A percentile compares a stretch with the other conserved stretches of the same genome.
Evolutionary conservation across 2,113 vertebrate genomes (phyloP).

Genomic region (Dicerorhinus sumatrensis): DNA sequence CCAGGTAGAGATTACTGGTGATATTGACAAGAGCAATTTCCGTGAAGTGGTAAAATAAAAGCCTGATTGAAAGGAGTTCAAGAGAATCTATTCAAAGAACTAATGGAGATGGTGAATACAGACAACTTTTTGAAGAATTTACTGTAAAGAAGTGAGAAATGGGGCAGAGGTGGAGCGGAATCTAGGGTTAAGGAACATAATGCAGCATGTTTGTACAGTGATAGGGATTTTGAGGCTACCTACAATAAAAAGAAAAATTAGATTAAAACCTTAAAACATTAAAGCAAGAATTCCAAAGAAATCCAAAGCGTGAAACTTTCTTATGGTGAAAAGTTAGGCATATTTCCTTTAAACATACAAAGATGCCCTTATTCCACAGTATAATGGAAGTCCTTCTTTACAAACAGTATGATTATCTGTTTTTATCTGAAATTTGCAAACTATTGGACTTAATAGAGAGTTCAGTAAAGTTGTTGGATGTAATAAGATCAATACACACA

Average conservation of each 20-base stretch:
- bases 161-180: not conserved
- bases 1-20: not conserved
- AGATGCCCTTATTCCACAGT: not conserved
- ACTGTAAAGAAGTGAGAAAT: not conserved
- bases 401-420: not conserved
- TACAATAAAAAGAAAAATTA: not conserved
- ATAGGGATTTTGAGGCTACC: not conserved
- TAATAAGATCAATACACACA: conserved; percentile 7
- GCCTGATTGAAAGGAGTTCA: not conserved
- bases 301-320: not conserved
- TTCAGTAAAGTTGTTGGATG: not conserved
- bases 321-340: not conserved
- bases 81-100: not conserved
- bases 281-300: conserved; percentile 8
- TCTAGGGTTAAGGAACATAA: not conserved
- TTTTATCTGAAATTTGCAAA: not conserved
- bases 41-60: not conserved
- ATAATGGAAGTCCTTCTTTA: not conserved
- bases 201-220: not conserved
- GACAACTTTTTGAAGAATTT: not conserved
- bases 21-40: not conserved
- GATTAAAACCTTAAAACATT: not conserved
- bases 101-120: not conserved
- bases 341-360: not conserved
- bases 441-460: not conserved